phyloP scores from a whole-genome alignment of 2,113 vertebrate genomes.

The Mus spicilegus region DNA sequence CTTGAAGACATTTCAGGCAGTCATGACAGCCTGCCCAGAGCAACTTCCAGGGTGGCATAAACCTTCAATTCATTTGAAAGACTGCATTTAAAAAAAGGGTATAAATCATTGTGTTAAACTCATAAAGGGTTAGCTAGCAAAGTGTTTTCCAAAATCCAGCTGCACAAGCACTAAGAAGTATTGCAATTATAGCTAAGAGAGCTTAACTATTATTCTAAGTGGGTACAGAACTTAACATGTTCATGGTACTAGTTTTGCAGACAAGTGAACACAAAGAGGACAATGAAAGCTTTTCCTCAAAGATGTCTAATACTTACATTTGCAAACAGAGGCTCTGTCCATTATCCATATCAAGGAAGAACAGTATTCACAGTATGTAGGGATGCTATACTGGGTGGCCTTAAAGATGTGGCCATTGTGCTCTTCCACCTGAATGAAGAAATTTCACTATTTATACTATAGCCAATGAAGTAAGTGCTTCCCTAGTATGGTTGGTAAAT shows the following conservation, averaged over 20 bases:
- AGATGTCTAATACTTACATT: conserved; percentile 89
- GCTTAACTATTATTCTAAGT: not conserved
- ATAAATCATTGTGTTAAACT: not conserved
- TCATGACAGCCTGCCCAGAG: not conserved
- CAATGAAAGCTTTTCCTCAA: not conserved
- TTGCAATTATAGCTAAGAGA: not conserved
- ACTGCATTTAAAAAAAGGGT: not conserved
- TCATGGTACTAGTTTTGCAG: not conserved
- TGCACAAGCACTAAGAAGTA: not conserved
- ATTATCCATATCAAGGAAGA: conserved; percentile 99
- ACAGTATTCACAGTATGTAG: conserved; percentile 98
- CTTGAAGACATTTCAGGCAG: not conserved
- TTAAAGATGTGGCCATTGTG: conserved; percentile 99
- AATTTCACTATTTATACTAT: conserved; percentile 56
- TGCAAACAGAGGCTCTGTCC: conserved; percentile 98
- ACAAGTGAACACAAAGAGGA: conserved; percentile 9
- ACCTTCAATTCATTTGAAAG: not conserved
- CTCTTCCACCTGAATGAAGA: conserved; percentile 93
- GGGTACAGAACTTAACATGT: not conserved
- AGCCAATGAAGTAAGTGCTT: conserved; percentile 35
- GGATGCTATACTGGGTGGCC: conserved; percentile 98
- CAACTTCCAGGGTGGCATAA: not conserved
- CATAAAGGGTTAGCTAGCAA: not conserved
- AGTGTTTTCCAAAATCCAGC: not conserved
- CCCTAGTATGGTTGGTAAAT: not conserved